phyloP scores from a whole-genome alignment of 2,797 vertebrate species.

The Chelidonichthys spinosus region DNA sequence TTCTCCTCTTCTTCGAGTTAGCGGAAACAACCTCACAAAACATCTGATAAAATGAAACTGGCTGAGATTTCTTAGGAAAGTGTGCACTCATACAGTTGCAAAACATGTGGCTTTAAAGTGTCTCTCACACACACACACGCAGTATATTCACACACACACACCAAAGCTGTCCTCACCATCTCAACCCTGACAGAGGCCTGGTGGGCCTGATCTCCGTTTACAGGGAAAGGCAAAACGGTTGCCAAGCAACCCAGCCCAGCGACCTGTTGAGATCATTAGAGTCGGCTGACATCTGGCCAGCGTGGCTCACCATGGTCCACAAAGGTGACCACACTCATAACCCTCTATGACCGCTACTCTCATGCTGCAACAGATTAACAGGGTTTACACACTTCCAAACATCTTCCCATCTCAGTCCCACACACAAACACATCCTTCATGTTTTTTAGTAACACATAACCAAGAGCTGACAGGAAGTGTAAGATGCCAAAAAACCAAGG shows the following conservation, averaged over 20 bases:
- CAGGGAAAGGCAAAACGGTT: slow-evolving; percentile 79
- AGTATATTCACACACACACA: slow-evolving; percentile 42
- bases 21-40: slow-evolving; percentile 56
- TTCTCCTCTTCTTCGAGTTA: slow-evolving; percentile 45
- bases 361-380: slow-evolving; percentile 64
- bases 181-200: slow-evolving; percentile 74
- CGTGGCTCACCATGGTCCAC: slow-evolving; percentile 64
- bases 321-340: slow-evolving; percentile 73
- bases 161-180: slow-evolving; percentile 71
- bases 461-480: slow-evolving; percentile 22
- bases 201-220: slow-evolving; percentile 78
- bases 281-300: slow-evolving; percentile 82
- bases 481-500: slow-evolving; percentile 32
- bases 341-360: slow-evolving; percentile 57
- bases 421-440: slow-evolving; percentile 22
- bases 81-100: slow-evolving; percentile 20
- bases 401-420: slow-evolving; percentile 30
- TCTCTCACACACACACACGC: slow-evolving; percentile 49
- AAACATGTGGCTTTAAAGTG: slow-evolving; percentile 38
- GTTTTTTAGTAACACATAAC: slow-evolving; percentile 16
- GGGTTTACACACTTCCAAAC: slow-evolving; percentile 27
- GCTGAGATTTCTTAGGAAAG: slow-evolving; percentile 41
- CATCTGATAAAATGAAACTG: slow-evolving; percentile 47
- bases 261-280: slow-evolving; percentile 83
- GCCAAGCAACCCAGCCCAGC: slow-evolving; percentile 79